Evolutionary conservation across 2,888 invertebrate species (phyloP).

Genomic region (Digitonthophagus gazella): DNA sequence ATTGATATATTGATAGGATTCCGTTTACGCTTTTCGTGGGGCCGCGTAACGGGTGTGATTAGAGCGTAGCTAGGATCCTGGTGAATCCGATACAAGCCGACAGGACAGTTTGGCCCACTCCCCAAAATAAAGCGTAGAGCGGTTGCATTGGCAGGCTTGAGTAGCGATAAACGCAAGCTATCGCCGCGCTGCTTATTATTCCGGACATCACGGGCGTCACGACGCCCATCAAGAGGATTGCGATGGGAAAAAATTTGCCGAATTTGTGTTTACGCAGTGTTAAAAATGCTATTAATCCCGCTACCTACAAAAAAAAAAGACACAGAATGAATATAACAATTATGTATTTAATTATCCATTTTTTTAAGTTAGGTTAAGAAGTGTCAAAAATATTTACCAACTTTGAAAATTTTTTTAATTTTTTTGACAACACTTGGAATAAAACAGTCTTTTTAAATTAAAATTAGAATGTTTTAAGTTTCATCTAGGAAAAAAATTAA

Average conservation of each 20-base stretch:
- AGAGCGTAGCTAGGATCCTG: constrained; percentile 88
- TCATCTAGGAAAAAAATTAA: no score
- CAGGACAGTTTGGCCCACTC: constrained; percentile 87
- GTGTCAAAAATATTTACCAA: no score
- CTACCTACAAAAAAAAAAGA: constrained; percentile 57
- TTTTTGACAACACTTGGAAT: no score
- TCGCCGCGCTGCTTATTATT: constrained; percentile 84
- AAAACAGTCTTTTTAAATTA: no score
- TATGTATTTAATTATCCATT: no score
- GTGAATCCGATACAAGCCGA: constrained; percentile 91
- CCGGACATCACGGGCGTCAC: constrained; percentile 86
- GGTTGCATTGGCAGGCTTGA: constrained; percentile 87
- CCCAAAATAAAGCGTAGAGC: constrained; percentile 91
- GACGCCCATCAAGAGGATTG: constrained; percentile 86
- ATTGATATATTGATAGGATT: neutral
- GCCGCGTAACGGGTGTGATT: no score
- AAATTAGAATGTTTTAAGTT: no score
- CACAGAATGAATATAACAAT: no score
- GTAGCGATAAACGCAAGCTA: constrained; percentile 91
- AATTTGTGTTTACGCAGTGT: constrained; percentile 91
- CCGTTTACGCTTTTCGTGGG: neutral
- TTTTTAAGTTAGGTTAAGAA: no score
- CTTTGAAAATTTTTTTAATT: no score
- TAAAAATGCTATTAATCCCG: constrained; percentile 86
- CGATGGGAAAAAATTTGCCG: constrained; percentile 89